Percentiles rank a stretch among this genome's conserved stretches.
Evolutionary conservation across 2,113 vertebrate genomes (phyloP).

Genomic region (Natator depressus): DNA sequence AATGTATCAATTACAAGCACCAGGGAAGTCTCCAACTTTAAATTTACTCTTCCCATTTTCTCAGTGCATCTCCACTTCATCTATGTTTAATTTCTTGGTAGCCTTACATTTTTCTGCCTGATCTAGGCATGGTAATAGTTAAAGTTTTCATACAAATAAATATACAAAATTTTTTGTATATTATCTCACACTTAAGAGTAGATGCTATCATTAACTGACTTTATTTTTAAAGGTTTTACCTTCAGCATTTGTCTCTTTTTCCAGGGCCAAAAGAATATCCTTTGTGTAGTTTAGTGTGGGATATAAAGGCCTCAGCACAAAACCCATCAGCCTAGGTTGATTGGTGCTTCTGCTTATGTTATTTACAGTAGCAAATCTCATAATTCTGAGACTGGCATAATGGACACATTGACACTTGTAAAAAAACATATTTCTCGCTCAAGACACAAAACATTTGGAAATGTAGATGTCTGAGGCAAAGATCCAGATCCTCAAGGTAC

Average conservation of each 20-base stretch:
- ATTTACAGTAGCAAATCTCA: background rate
- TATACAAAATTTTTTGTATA: background rate
- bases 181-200: background rate
- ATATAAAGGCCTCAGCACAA: fast-evolving
- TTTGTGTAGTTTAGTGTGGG: background rate
- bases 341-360: background rate
- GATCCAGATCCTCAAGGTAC: too few relatives aligned
- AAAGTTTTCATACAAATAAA: background rate
- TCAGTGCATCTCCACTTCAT: background rate
- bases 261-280: background rate
- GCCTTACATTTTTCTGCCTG: background rate
- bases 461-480: background rate
- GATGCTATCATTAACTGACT: background rate
- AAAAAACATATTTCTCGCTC: background rate
- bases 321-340: background rate
- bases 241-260: background rate
- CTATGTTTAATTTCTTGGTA: background rate
- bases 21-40: background rate
- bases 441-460: background rate
- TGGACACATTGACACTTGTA: background rate
- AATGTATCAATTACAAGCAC: fast-evolving
- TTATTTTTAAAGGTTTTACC: background rate
- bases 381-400: background rate
- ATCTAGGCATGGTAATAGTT: background rate
- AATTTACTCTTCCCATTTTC: background rate